phyloP scores from a whole-genome alignment of 2,888 invertebrate genomes.

The Autographa pulchrina region DNA sequence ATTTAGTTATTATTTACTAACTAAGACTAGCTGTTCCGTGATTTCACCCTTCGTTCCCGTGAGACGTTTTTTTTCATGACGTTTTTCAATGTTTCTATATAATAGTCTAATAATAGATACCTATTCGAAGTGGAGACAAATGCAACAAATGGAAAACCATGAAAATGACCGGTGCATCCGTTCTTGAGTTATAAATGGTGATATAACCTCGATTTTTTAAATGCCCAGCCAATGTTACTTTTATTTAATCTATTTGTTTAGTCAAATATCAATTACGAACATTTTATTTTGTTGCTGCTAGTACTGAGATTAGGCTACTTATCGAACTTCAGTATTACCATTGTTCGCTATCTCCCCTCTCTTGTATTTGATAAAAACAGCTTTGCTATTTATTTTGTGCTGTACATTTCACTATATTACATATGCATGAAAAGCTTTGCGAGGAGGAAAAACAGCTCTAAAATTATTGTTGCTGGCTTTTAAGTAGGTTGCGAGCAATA shows the following conservation, averaged over 20 bases:
- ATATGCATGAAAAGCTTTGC: slow-evolving; percentile 21
- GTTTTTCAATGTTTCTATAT: no score
- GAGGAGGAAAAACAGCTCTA: background rate
- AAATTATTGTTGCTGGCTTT: background rate
- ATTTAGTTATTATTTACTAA: no score
- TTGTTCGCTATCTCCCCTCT: slow-evolving; percentile 65
- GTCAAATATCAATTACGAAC: background rate
- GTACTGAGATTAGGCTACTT: slow-evolving; percentile 62
- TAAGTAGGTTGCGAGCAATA: background rate
- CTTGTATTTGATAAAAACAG: slow-evolving; percentile 63
- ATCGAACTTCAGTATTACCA: slow-evolving; percentile 61
- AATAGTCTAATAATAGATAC: no score
- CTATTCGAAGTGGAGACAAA: no score
- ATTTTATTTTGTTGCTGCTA: slow-evolving; percentile 41
- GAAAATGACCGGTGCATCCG: no score
- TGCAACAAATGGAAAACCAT: no score
- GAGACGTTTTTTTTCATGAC: no score
- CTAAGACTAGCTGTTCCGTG: no score
- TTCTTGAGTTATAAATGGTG: no score
- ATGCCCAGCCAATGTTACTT: no score
- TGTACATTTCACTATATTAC: slow-evolving; percentile 25
- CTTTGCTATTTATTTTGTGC: slow-evolving; percentile 60
- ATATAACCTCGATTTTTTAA: no score
- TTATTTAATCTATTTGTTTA: background rate
- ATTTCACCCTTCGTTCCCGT: no score